phyloP scores from a whole-genome alignment of 2,797 vertebrate species.

The Pangasius sanitwongsei region DNA sequence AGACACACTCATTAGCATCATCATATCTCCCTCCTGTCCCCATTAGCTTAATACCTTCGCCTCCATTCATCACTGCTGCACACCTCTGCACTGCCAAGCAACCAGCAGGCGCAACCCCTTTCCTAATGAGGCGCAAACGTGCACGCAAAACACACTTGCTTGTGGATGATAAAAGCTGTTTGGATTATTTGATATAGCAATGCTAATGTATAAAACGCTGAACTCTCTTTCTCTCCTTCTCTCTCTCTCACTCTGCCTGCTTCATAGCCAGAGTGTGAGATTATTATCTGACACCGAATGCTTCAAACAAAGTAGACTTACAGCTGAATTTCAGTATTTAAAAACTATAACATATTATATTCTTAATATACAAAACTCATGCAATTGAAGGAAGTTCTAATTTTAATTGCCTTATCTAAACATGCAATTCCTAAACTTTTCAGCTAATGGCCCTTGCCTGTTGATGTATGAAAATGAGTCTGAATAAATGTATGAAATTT shows the following conservation, averaged over 20 bases:
- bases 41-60: slow-evolving; percentile 36
- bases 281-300: neutral
- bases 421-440: neutral
- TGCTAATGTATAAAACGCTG: neutral
- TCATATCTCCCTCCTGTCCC: slow-evolving; percentile 50
- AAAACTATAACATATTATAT: neutral
- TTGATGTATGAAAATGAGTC: neutral
- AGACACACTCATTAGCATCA: slow-evolving; percentile 54
- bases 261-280: neutral
- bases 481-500: neutral
- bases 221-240: neutral
- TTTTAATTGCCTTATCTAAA: neutral
- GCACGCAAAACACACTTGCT: slow-evolving; percentile 6
- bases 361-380: neutral
- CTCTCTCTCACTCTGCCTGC: neutral
- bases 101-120: slow-evolving; percentile 10
- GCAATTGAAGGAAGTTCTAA: neutral
- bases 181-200: neutral
- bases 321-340: neutral
- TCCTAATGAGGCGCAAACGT: slow-evolving; percentile 29
- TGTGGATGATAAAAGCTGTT: slow-evolving; percentile 9
- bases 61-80: slow-evolving; percentile 37
- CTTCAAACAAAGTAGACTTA: neutral
- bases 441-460: neutral
- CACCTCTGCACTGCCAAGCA: slow-evolving; percentile 16